These are phyloP conservation scores for Cheilosia vulpina DNA, from an alignment of 2,888 invertebrate genomes.

Conservation along the genomic window DNA sequence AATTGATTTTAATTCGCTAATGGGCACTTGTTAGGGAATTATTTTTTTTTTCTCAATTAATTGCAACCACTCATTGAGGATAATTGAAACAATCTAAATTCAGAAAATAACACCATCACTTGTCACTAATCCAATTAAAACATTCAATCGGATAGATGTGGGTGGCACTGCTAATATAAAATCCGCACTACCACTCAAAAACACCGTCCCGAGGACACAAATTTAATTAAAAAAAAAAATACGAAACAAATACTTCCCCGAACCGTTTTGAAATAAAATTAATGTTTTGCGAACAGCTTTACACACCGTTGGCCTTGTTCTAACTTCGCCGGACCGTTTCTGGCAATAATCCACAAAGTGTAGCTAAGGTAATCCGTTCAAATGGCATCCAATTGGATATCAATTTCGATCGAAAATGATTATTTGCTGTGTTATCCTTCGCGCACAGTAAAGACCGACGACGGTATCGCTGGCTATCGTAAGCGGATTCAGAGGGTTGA, in stretches of 20 bases:
- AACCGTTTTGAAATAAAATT: conserved; percentile 23
- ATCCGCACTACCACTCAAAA: neutral
- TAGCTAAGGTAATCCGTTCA: conserved; percentile 46
- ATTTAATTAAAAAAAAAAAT: neutral
- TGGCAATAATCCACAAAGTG: conserved; percentile 44
- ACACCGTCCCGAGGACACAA: neutral
- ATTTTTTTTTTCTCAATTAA: conserved; percentile 33
- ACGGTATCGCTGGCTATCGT: conserved; percentile 23
- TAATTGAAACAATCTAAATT: conserved; percentile 13
- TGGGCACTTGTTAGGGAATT: conserved; percentile 48
- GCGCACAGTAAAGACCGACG: conserved; percentile 32
- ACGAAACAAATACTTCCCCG: neutral
- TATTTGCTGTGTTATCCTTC: conserved; percentile 37
- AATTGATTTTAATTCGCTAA: conserved; percentile 62
- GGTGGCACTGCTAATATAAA: neutral
- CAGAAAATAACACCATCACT: conserved; percentile 25
- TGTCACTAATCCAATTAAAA: conserved; percentile 47
- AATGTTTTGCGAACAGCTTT: conserved; percentile 4
- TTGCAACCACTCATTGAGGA: conserved; percentile 22
- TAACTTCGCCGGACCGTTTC: neutral
- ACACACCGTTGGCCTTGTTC: conserved; percentile 2
- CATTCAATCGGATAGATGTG: conserved; percentile 13
- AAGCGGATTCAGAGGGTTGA: conserved; percentile 28
- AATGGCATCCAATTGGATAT: conserved; percentile 52
- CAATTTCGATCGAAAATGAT: conserved; percentile 35